Conservation (phyloP, 2,113 vertebrate species). For the Theropithecus gelada region DNA sequence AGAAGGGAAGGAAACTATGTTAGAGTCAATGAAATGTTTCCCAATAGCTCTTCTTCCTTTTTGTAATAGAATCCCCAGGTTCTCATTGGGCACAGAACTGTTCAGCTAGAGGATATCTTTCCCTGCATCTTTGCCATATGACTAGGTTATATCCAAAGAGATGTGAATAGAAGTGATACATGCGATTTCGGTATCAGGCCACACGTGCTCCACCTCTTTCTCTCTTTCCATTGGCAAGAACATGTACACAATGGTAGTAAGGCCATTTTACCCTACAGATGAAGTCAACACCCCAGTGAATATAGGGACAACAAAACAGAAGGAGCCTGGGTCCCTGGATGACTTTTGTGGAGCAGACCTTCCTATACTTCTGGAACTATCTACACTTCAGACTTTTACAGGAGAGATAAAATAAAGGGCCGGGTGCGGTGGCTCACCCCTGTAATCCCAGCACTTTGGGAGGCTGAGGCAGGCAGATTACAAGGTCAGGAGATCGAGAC, state of each 20-base stretch:
- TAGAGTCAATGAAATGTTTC: background rate
- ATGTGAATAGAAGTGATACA: fast-evolving
- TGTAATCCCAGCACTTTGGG: no score
- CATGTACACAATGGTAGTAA: background rate
- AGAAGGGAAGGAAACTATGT: background rate
- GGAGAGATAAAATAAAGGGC: background rate
- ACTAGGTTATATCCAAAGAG: background rate
- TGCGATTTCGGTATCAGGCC: background rate
- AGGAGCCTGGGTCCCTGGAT: background rate
- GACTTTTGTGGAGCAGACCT: background rate
- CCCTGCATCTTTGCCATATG: background rate
- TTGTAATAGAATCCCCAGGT: background rate
- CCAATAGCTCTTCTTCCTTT: background rate
- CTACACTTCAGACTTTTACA: background rate
- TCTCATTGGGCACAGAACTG: background rate
- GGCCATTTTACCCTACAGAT: background rate
- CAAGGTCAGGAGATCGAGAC: no score
- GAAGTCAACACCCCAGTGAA: background rate
- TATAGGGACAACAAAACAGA: background rate
- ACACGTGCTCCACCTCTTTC: background rate
- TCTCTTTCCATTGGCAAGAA: background rate
- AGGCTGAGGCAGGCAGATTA: no score
- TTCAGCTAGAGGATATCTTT: background rate
- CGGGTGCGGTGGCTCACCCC: no score
- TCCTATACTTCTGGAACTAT: background rate